Evolutionary conservation across 92 coral and sea anemone species (phyloP).

Genomic region (Porites evermanni): DNA sequence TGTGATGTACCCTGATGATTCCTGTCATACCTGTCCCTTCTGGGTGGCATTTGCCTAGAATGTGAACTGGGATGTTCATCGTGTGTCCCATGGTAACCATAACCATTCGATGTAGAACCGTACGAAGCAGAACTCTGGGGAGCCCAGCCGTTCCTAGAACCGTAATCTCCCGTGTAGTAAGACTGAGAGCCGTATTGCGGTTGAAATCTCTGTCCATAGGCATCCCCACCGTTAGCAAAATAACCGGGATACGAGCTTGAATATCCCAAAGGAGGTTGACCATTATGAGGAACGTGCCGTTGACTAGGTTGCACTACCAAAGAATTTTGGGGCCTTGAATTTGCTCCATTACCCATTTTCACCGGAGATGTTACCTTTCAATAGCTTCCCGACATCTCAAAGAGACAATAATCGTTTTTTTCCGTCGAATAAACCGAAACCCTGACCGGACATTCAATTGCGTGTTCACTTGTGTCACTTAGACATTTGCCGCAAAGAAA

Average conservation of each 20-base stretch:
- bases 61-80: constrained; percentile 38
- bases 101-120: background rate
- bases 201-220: constrained; percentile 3
- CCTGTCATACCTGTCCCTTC: constrained; percentile 15
- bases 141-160: constrained; percentile 5
- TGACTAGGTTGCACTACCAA: background rate
- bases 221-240: constrained; percentile 13
- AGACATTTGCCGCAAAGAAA: background rate
- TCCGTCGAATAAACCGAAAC: background rate
- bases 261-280: background rate
- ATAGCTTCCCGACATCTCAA: background rate
- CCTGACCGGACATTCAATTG: background rate
- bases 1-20: constrained; percentile 5
- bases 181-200: constrained; percentile 4
- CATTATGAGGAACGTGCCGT: constrained; percentile 16
- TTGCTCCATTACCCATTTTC: constrained; percentile 45
- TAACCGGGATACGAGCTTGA: background rate
- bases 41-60: constrained; percentile 6
- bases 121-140: background rate
- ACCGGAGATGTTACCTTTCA: background rate
- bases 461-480: background rate
- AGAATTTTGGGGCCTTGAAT: constrained; percentile 36
- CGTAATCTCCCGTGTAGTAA: background rate
- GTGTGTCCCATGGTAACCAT: constrained; percentile 30
- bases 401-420: background rate